A percentile compares a stretch with the other conserved stretches of the same genome.
These are phyloP conservation scores for Sitta europaea DNA, from an alignment of 2,113 vertebrate genomes.

Conservation along the genomic window DNA sequence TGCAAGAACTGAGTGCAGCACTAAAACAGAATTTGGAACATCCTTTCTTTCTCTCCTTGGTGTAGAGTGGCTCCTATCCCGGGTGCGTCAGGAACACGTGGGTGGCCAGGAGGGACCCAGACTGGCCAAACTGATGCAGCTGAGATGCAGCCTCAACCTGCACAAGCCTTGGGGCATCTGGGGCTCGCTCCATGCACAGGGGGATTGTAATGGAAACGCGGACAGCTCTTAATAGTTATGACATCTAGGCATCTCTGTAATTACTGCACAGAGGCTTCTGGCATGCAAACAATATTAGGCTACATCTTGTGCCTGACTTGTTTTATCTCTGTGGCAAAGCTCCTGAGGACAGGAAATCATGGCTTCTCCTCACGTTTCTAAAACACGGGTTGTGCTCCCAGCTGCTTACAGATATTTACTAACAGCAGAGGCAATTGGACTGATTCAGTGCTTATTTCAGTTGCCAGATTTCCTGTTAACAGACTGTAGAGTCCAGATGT, in stretches of 20 bases:
- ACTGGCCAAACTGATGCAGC: not conserved
- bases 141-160: not conserved
- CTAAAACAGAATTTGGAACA: not conserved
- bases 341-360: not conserved
- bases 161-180: not conserved
- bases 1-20: not conserved
- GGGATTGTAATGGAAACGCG: constrained; percentile 23
- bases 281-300: constrained; percentile 14
- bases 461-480: not conserved
- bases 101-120: not conserved
- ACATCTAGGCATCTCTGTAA: not conserved
- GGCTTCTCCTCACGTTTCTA: not conserved
- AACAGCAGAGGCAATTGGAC: not conserved
- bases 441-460: not conserved
- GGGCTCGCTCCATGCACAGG: not conserved
- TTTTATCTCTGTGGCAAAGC: not conserved
- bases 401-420: not conserved
- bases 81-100: not conserved
- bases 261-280: constrained; percentile 37
- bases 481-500: not conserved
- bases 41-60: not conserved
- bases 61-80: accelerated
- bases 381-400: not conserved
- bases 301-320: not conserved
- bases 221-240: constrained; percentile 57